A percentile compares a stretch with the other conserved stretches of the same genome.
Evolutionary conservation across 2,113 vertebrate species (phyloP).

Genomic region (Myxocyprinus asiaticus): DNA sequence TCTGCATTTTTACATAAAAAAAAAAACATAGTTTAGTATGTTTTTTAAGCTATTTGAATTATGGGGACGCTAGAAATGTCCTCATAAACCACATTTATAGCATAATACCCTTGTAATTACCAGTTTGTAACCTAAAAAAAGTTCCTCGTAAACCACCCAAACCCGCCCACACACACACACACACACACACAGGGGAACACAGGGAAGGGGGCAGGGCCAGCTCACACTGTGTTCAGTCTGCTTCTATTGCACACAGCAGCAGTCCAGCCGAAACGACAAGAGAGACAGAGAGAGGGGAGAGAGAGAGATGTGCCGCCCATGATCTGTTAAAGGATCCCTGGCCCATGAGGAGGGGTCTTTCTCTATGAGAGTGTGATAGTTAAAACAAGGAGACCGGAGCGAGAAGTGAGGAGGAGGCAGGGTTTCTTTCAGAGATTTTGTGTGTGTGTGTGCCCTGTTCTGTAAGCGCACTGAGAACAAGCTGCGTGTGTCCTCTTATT

Average conservation of each 20-base stretch:
- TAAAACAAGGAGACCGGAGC: slow-evolving; percentile 41
- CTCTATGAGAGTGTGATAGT: slow-evolving; percentile 22
- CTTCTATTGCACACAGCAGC: slow-evolving; percentile 46
- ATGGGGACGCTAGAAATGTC: too few relatives aligned
- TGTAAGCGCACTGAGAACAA: background rate
- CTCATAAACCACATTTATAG: too few relatives aligned
- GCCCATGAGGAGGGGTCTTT: slow-evolving; percentile 29
- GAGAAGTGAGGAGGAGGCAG: too few relatives aligned
- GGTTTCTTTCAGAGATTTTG: background rate
- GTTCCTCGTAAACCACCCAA: too few relatives aligned
- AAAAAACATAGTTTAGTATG: too few relatives aligned
- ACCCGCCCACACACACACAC: slow-evolving; percentile 1
- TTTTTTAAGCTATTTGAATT: too few relatives aligned
- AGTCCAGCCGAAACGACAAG: background rate
- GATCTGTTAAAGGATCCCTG: slow-evolving; percentile 30
- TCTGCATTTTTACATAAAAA: too few relatives aligned
- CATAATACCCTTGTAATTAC: too few relatives aligned
- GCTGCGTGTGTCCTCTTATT: slow-evolving; percentile 40
- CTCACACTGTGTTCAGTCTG: slow-evolving; percentile 38
- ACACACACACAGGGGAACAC: slow-evolving; percentile 40
- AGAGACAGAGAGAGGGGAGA: background rate
- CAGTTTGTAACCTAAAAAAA: too few relatives aligned
- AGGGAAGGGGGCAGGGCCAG: slow-evolving; percentile 47
- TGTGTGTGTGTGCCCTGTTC: slow-evolving; percentile 2
- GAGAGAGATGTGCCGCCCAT: slow-evolving; percentile 38